Evolutionary conservation across 2,113 vertebrate species (phyloP).

Genomic region (Struthidea cinerea): DNA sequence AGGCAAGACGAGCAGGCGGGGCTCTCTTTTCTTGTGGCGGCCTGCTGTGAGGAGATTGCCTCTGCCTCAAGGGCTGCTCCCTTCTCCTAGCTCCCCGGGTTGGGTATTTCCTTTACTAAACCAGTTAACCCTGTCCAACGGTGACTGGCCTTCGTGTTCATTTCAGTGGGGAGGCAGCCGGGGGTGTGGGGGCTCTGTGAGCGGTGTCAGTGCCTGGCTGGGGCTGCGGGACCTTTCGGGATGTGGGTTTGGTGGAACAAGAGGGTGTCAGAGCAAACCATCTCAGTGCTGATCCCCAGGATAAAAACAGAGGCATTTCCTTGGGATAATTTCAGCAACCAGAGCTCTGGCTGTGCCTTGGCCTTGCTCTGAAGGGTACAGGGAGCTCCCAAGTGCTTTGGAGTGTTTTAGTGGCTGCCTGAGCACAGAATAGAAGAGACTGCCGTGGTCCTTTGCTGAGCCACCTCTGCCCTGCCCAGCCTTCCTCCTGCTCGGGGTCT

Average conservation of each 20-base stretch:
- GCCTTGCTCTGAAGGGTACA: accelerated
- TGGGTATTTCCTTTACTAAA: too few relatives aligned
- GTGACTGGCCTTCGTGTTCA: too few relatives aligned
- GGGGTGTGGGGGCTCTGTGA: neutral
- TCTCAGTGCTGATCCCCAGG: neutral
- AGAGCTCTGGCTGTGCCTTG: neutral
- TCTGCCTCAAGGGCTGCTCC: too few relatives aligned
- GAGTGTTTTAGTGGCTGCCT: neutral
- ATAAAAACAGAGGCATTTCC: neutral
- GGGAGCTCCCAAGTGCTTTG: neutral
- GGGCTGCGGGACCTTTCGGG: neutral
- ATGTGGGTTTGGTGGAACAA: neutral
- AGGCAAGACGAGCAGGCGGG: too few relatives aligned
- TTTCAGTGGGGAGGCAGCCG: accelerated
- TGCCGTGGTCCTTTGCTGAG: accelerated
- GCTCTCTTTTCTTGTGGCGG: too few relatives aligned
- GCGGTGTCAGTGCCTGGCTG: accelerated
- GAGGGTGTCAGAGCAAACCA: neutral
- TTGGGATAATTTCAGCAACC: neutral
- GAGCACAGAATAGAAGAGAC: neutral
- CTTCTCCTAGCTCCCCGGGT: too few relatives aligned
- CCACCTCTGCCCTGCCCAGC: neutral
- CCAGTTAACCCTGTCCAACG: too few relatives aligned
- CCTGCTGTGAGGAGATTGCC: too few relatives aligned
- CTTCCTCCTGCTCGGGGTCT: neutral